Conservation (phyloP, 92 coral and sea anemone genomes). For the Porites divaricata region DNA sequence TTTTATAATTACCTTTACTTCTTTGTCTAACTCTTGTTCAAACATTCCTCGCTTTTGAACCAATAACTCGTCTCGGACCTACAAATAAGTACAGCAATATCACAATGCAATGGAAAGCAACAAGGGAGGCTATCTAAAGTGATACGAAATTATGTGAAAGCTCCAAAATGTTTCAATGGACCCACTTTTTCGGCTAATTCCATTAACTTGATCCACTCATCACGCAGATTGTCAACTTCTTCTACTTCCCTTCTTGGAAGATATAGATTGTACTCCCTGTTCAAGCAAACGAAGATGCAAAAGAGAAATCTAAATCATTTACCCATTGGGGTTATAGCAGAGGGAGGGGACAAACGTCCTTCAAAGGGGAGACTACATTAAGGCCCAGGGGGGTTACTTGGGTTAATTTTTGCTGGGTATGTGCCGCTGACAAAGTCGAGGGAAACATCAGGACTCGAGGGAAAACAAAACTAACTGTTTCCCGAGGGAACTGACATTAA, state of each 20-base stretch:
- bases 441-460: too few relatives aligned
- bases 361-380: too few relatives aligned
- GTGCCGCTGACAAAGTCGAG: too few relatives aligned
- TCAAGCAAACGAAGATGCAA: not conserved
- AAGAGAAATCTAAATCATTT: too few relatives aligned
- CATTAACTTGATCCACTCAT: conserved; percentile 92
- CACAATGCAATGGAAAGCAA: not conserved
- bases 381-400: too few relatives aligned
- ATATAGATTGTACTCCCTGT: conserved; percentile 82
- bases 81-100: not conserved
- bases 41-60: conserved; percentile 94
- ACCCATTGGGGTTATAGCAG: too few relatives aligned
- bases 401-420: too few relatives aligned
- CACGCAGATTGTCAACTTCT: conserved; percentile 94
- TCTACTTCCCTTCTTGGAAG: conserved; percentile 94
- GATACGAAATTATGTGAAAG: not conserved
- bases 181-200: conserved; percentile 87
- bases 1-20: conserved; percentile 80
- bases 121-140: not conserved
- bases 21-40: conserved; percentile 98
- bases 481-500: too few relatives aligned
- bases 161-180: not conserved
- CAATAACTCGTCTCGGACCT: conserved; percentile 92
- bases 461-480: too few relatives aligned
- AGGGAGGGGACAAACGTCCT: too few relatives aligned